These are phyloP conservation scores for Pterocles burchelli DNA, from an alignment of 2,113 vertebrate genomes.

Conservation along the genomic window DNA sequence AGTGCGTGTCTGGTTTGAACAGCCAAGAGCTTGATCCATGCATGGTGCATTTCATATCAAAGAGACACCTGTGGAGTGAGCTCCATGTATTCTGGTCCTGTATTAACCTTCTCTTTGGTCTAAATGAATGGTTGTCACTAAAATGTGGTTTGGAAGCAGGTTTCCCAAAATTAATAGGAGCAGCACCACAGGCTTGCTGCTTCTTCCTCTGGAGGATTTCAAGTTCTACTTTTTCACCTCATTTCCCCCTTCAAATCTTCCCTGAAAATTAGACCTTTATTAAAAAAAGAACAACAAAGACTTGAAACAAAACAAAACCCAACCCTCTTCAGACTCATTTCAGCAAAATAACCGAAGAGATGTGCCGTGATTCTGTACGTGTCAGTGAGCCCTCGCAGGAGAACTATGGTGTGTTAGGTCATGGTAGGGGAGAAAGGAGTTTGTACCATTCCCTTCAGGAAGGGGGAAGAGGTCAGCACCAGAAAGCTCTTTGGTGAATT, in stretches of 20 bases:
- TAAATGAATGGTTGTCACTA: not conserved
- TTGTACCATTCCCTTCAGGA: not conserved
- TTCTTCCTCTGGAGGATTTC: not conserved
- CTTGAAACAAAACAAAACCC: not conserved
- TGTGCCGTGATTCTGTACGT: not conserved
- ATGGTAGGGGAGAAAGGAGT: not conserved
- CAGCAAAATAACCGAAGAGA: not conserved
- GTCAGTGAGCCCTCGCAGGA: not conserved
- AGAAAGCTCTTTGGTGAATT: not conserved
- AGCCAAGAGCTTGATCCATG: not conserved
- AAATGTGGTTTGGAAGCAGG: not conserved
- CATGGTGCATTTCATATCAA: not conserved
- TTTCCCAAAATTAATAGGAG: not conserved
- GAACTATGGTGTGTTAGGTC: not conserved
- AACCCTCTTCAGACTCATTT: not conserved
- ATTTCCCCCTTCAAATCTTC: not conserved
- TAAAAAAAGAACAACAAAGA: not conserved
- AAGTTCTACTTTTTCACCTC: not conserved
- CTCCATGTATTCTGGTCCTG: not conserved
- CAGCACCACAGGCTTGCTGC: not conserved
- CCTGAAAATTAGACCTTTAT: not conserved
- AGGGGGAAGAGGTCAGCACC: not conserved
- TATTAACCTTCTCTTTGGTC: not conserved
- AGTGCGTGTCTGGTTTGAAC: not conserved
- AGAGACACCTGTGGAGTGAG: not conserved